Conservation (phyloP, 1,140 invertebrate genomes). For the Harpegnathos saltator region DNA sequence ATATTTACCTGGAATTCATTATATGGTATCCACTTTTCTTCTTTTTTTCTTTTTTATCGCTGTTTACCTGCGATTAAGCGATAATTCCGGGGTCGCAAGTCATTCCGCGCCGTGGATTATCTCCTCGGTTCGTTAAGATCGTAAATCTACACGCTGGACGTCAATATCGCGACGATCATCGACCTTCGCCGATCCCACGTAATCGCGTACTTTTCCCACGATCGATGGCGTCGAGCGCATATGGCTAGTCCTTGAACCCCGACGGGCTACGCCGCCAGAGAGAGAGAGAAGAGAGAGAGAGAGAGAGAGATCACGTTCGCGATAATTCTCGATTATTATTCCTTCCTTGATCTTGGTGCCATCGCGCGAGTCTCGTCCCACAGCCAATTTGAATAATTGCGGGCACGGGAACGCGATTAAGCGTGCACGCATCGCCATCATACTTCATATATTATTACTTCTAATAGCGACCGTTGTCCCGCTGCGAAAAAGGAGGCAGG, state of each 20-base stretch:
- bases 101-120: neutral
- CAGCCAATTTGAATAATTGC: conserved; percentile 38
- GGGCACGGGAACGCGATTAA: conserved; percentile 13
- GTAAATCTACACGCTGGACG: conserved; percentile 3
- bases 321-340: conserved; percentile 56
- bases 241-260: conserved; percentile 31
- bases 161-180: neutral
- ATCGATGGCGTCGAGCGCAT: neutral
- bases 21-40: too few relatives aligned
- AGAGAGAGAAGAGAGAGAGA: too few relatives aligned
- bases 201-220: neutral
- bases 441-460: conserved; percentile 31
- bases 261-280: neutral
- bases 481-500: neutral
- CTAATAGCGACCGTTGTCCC: conserved; percentile 6
- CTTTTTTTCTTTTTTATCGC: too few relatives aligned
- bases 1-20: too few relatives aligned
- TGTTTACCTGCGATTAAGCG: too few relatives aligned
- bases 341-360: conserved; percentile 31
- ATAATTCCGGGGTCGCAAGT: neutral
- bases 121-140: neutral
- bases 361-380: neutral
- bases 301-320: conserved; percentile 48
- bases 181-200: neutral
- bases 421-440: neutral